Base-by-base conservation (phyloP, 1,140 invertebrate genomes). In the Neelides sp. region DNA sequence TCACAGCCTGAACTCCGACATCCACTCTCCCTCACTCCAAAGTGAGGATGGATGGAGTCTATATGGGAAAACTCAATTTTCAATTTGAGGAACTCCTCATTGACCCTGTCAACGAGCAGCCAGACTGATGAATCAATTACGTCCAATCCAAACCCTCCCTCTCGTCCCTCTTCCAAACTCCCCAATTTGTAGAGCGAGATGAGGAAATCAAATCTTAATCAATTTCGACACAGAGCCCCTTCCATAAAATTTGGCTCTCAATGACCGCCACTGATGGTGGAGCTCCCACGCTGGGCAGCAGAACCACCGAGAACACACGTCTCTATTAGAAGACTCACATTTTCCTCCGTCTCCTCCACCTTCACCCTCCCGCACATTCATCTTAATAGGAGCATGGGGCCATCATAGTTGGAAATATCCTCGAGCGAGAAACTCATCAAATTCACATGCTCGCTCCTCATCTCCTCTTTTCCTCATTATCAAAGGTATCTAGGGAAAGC, bases 201-300 rank as follows among this genome's bases (percentile, higher is more conserved):
- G 55, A 52, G 45, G 42, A 53, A 52, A 54, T 55, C 57, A 54
- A 58, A 58, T 54, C 53, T 52, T 59, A 59, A 59, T 59, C 57
- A 59, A 59, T 59, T 59, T 52, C 4, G 8, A n/a, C 4, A 39
- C 46, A 34, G 35, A 50, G 46, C 40, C 45, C 44, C 22, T n/a
- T n/a, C 50, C 57, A 55, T 59, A 55, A 59, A 55, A 59, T 53
- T 54, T 30, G 22, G 36, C 26, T 26, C 27, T 27, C 30, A 54
- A 54, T 58, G 43, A 51, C 51, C 52, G 48, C 50, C 32, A 53
- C 56, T 50, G 56, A 55, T 59, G 57, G 40, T 43, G 50, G 49
- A 39, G 48, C 50, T 59, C 57, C 53, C 57, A 59, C 57, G 57
- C 48, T 59, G 50, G 24, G 57, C 46, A 51, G 27, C 28, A 27